These are phyloP conservation scores for Camelus dromedarius DNA, from an alignment of 2,113 vertebrate species.

Conservation along the genomic window DNA sequence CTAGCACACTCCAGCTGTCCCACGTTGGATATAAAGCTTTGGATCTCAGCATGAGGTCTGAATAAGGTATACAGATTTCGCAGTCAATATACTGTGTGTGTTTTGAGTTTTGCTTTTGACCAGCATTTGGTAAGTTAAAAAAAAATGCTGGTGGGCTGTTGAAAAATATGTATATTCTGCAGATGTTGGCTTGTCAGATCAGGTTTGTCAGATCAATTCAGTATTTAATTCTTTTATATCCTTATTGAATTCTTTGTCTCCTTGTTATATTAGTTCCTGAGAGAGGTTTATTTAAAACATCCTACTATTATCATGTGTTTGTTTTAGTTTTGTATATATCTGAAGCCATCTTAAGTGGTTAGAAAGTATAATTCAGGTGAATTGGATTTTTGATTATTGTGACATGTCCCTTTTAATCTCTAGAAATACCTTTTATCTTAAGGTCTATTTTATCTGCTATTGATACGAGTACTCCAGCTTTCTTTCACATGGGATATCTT, in stretches of 20 bases:
- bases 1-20: accelerated
- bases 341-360: not conserved
- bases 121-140: not conserved
- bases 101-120: not conserved
- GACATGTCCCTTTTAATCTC: not conserved
- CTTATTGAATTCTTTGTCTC: not conserved
- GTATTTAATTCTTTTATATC: not conserved
- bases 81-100: not conserved
- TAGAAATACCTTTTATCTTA: not conserved
- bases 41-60: not conserved
- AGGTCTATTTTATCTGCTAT: not conserved
- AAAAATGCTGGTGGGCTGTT: not conserved
- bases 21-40: not conserved
- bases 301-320: not conserved
- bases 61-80: not conserved
- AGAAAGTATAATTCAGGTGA: not conserved
- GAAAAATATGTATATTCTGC: not conserved
- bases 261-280: not conserved
- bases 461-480: not conserved
- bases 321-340: not conserved
- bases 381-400: not conserved
- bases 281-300: not conserved
- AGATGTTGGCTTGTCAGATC: not conserved
- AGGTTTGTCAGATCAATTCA: not conserved
- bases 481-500: not conserved